A percentile compares a stretch with the other conserved stretches of the same genome.
These are phyloP conservation scores for Leucosticte australis DNA, from an alignment of 2,113 vertebrate species.

Conservation along the genomic window DNA sequence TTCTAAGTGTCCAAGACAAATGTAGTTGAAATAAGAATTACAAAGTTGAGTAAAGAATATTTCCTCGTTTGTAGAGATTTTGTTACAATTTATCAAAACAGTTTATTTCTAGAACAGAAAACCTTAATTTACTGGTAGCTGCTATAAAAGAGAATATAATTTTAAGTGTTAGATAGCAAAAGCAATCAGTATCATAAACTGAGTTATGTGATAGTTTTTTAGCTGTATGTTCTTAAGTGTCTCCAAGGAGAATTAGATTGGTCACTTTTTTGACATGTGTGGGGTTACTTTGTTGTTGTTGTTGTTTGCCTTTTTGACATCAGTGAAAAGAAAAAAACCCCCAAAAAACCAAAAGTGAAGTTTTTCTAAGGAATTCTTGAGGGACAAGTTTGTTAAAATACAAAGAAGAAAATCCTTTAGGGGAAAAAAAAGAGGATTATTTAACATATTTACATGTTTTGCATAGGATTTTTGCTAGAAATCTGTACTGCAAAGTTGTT, in stretches of 20 bases:
- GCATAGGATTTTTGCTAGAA: neutral
- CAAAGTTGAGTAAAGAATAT: neutral
- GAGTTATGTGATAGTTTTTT: neutral
- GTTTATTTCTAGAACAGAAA: neutral
- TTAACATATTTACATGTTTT: neutral
- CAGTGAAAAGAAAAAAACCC: neutral
- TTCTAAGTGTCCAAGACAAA: neutral
- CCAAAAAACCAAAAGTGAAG: neutral
- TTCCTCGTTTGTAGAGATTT: neutral
- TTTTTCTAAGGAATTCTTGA: neutral
- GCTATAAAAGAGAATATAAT: neutral
- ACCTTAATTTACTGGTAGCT: neutral
- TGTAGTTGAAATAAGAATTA: neutral
- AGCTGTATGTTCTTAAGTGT: neutral
- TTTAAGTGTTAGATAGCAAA: neutral
- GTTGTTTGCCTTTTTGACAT: neutral
- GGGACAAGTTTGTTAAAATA: neutral
- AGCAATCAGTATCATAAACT: neutral
- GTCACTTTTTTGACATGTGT: neutral
- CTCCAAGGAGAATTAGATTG: neutral
- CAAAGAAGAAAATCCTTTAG: neutral
- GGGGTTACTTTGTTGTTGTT: neutral
- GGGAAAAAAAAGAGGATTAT: neutral
- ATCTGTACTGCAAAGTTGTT: neutral
- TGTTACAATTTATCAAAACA: neutral